Percentiles rank a stretch among this genome's conserved stretches.
These are phyloP conservation scores for Mechanitis mazaeus DNA, from an alignment of 2,888 invertebrate species.

Conservation along the genomic window DNA sequence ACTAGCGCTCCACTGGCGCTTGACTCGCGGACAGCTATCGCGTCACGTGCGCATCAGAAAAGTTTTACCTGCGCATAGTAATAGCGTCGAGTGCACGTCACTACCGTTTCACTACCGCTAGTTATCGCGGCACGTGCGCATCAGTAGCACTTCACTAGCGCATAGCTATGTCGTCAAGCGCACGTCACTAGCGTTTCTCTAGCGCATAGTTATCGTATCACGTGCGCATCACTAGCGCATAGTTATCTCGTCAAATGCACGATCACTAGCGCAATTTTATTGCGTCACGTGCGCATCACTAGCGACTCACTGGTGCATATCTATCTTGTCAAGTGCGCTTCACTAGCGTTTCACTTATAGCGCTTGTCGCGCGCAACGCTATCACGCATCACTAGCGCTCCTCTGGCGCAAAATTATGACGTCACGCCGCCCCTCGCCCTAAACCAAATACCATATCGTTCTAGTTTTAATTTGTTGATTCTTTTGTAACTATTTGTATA, in stretches of 20 bases:
- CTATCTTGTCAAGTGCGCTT: too few species aligned
- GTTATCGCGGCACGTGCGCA: constrained; percentile 30
- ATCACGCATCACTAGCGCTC: neutral
- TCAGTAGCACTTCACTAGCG: neutral
- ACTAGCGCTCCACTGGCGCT: constrained; percentile 13
- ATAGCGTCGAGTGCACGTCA: constrained; percentile 30
- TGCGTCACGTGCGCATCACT: constrained; percentile 31
- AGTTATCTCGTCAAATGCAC: constrained; percentile 30
- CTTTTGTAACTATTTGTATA: constrained; percentile 65
- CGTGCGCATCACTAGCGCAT: constrained; percentile 31
- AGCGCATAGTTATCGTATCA: too few species aligned
- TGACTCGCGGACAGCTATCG: constrained; percentile 37
- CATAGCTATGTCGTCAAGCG: constrained; percentile 30
- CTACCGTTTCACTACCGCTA: neutral
- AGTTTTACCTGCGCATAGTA: neutral
- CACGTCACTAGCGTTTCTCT: neutral
- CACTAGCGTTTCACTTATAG: too few species aligned
- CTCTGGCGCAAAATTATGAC: too few species aligned
- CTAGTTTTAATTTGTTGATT: constrained; percentile 56
- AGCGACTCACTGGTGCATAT: too few species aligned
- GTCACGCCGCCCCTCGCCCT: constrained; percentile 11
- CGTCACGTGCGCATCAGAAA: constrained; percentile 55
- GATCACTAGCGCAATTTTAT: too few species aligned
- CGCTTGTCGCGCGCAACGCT: too few species aligned
- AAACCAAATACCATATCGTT: constrained; percentile 38